phyloP scores from a whole-genome alignment of 2,113 vertebrate species.

The Poeciliopsis turrubarensis region DNA sequence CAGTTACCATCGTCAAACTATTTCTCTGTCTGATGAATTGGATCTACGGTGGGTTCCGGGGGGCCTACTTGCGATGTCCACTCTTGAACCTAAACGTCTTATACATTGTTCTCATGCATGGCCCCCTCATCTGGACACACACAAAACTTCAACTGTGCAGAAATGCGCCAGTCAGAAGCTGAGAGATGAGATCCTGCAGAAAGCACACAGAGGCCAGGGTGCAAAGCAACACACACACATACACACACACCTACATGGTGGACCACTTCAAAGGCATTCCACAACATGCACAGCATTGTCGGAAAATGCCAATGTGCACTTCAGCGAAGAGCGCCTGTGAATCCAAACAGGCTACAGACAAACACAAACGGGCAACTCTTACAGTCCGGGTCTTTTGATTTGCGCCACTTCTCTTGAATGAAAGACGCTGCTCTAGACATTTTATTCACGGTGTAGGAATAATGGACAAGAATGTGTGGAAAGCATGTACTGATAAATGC shows the following conservation, averaged over 20 bases:
- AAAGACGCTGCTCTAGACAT: not conserved
- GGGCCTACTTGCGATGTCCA: slow-evolving; percentile 28
- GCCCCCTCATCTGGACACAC: slow-evolving; percentile 29
- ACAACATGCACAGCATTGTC: slow-evolving; percentile 73
- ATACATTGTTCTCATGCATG: slow-evolving; percentile 49
- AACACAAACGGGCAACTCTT: slow-evolving; percentile 26
- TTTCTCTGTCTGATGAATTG: slow-evolving; percentile 27
- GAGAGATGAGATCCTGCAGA: slow-evolving; percentile 54
- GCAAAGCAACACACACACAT: slow-evolving; percentile 19
- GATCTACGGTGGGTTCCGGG: slow-evolving; percentile 20
- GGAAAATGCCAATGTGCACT: slow-evolving; percentile 75
- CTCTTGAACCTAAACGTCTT: not conserved
- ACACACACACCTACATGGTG: slow-evolving; percentile 70
- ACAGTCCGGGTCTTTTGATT: slow-evolving; percentile 1
- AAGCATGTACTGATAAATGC: slow-evolving; percentile 24
- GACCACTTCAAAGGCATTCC: slow-evolving; percentile 84
- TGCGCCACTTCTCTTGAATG: slow-evolving; percentile 7
- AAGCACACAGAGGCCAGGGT: slow-evolving; percentile 26
- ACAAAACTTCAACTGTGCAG: slow-evolving; percentile 33
- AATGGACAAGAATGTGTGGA: not conserved
- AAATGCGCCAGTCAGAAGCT: slow-evolving; percentile 48
- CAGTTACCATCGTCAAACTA: not conserved
- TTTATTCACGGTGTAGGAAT: not conserved
- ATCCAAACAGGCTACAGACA: slow-evolving; percentile 48
- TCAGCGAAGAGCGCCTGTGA: slow-evolving; percentile 60